Base-by-base conservation (phyloP, 2,113 vertebrate genomes). In the Tenebrosternarchus preto region DNA sequence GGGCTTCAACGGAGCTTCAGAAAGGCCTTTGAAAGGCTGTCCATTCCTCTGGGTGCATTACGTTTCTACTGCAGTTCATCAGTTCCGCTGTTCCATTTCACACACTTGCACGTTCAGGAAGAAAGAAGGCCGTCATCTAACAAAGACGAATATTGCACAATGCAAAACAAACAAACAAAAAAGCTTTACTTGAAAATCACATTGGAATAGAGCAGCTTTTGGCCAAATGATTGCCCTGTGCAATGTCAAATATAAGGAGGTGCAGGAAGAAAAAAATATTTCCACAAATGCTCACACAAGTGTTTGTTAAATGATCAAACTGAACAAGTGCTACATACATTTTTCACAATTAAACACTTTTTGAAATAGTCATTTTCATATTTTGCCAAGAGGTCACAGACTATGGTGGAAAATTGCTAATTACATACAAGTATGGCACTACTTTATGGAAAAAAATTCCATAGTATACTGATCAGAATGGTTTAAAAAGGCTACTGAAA, bases 151-250 rank as follows among this genome's bases (percentile, higher is more conserved):
- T 84, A 86, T 86, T 86, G 85, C 85, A 86, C 82, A 86, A 86
- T 56, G n/a, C 20, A 39, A 67, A 36, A 36, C 27, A 76, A 16
- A 25, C 15, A 27, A 25, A 81, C 70, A 78, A 43, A 24, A 20
- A 33, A 57, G 63, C 67, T 83, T 76, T 72, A 78, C 61, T 72
- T 76, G 63, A 84, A 69, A 82, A 73, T 80, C 73, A 81, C 76
- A 74, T 75, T 78, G 81, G 78, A 83, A 83, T 79, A 67, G 57
- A 86, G 82, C 82, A 84, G 85, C 80, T 73, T 84, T 46, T 63
- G 71, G 61, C 66, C 73, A 83, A 80, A 74, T 80, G 82, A 84
- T 86, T 86, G 85, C 80, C 85, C 72, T 78, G 80, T 86, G 85
- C 82, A 82, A 76, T 71, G 64, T 82, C 59, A 80, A 75, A 82